These are phyloP conservation scores for Drosophila nr. perissopoda DNA, from an alignment of 2,888 invertebrate species.

Conservation along the genomic window DNA sequence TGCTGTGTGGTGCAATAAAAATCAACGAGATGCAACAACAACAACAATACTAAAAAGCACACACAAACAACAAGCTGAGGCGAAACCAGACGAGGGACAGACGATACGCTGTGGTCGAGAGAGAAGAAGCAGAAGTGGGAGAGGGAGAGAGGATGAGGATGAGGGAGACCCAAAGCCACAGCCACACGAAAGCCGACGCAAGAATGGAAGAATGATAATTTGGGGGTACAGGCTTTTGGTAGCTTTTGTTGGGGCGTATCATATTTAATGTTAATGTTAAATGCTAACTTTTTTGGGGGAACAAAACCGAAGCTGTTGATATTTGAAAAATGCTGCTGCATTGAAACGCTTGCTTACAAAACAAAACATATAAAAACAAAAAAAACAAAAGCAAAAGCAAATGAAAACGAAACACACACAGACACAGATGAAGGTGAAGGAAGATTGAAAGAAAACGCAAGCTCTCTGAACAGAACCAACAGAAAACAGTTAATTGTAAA, in stretches of 20 bases:
- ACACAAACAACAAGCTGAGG: slow-evolving; percentile 18
- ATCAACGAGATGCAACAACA: slow-evolving; percentile 53
- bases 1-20: slow-evolving; percentile 96
- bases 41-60: slow-evolving; percentile 19
- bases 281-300: slow-evolving; percentile 42
- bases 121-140: neutral
- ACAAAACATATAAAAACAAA: slow-evolving; percentile 26
- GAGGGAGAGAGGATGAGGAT: neutral
- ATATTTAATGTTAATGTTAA: slow-evolving; percentile 64
- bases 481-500: slow-evolving; percentile 17
- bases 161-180: neutral
- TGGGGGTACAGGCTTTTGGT: slow-evolving; percentile 1
- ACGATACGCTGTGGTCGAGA: slow-evolving; percentile 10
- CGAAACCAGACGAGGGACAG: slow-evolving; percentile 13
- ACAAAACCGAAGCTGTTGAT: slow-evolving; percentile 61
- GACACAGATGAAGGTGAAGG: slow-evolving; percentile 3
- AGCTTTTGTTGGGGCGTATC: slow-evolving; percentile 40
- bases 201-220: neutral
- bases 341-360: slow-evolving; percentile 59
- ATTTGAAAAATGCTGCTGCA: slow-evolving; percentile 63
- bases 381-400: slow-evolving; percentile 11
- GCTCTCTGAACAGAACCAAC: slow-evolving; percentile 65
- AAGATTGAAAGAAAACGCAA: slow-evolving; percentile 25
- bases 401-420: slow-evolving; percentile 20
- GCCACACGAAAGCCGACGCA: neutral